Percentiles rank a stretch among this genome's conserved stretches.
Conservation (phyloP, 2,888 invertebrate species). For the Gasteruption jaculator region DNA sequence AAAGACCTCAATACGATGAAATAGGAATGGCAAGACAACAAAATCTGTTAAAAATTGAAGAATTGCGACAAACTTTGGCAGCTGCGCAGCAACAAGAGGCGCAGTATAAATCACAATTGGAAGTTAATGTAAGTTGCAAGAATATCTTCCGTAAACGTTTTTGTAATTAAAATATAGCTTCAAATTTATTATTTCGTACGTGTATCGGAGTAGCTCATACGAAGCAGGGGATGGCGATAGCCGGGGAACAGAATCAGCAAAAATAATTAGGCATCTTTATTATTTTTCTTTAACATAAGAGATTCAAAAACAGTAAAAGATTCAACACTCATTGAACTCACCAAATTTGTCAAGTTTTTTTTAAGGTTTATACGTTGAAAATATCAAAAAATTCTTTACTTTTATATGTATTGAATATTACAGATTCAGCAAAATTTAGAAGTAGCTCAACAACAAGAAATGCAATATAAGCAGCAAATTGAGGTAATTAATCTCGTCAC, state of each 20-base stretch:
- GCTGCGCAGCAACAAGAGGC: constrained; percentile 76
- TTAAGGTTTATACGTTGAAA: too few relatives aligned
- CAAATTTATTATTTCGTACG: background rate
- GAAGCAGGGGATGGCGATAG: too few relatives aligned
- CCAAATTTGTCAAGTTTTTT: too few relatives aligned
- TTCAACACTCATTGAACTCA: too few relatives aligned
- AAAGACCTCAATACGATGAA: constrained; percentile 56
- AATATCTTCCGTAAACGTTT: constrained; percentile 32
- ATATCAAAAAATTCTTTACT: too few relatives aligned
- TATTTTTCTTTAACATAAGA: constrained; percentile 15
- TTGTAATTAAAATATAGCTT: background rate
- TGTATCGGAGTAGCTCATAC: too few relatives aligned
- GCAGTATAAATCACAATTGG: constrained; percentile 74
- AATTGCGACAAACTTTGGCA: constrained; percentile 72
- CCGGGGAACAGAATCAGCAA: too few relatives aligned
- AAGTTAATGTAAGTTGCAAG: constrained; percentile 64
- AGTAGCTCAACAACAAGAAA: constrained; percentile 74
- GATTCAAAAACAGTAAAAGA: background rate
- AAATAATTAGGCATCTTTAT: too few relatives aligned
- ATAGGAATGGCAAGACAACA: constrained; percentile 72
- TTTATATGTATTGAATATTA: too few relatives aligned
- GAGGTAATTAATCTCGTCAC: constrained; percentile 55
- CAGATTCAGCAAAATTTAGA: constrained; percentile 65
- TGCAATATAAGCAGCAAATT: constrained; percentile 70
- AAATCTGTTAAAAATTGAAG: constrained; percentile 73